Conservation (phyloP, 2,888 invertebrate species). For the Cephonodes hylas region DNA sequence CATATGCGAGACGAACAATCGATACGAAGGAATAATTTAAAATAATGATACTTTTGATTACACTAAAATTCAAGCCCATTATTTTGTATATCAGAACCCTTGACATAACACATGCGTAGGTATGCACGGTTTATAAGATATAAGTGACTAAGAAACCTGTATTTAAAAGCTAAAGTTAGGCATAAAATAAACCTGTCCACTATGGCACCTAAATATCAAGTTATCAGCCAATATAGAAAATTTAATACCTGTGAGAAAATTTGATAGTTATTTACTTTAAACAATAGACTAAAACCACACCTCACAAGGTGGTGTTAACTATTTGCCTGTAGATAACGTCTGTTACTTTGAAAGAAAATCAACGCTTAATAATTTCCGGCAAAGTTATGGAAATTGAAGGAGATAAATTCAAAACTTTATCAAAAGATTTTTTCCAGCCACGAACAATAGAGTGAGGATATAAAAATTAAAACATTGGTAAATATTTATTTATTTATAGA, state of each 20-base stretch:
- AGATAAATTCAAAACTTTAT: no score
- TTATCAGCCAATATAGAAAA: constrained; percentile 3
- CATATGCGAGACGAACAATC: no score
- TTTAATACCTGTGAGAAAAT: constrained; percentile 3
- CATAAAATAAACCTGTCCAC: constrained; percentile 1
- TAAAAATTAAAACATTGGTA: no score
- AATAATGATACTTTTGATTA: no score
- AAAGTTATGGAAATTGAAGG: not conserved
- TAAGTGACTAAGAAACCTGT: not conserved
- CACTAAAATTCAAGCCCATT: no score
- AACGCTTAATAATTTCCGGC: not conserved
- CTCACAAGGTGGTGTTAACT: not conserved
- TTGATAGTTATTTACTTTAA: not conserved
- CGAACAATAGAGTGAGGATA: no score
- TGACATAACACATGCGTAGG: not conserved
- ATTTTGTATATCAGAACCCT: no score
- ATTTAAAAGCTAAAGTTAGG: not conserved
- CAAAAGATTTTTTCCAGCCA: no score
- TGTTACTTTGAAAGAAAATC: not conserved
- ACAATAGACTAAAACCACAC: not conserved
- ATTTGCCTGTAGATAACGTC: not conserved
- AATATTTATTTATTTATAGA: no score
- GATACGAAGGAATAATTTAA: no score
- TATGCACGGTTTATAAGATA: not conserved
- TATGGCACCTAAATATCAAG: not conserved